Conservation (phyloP, 2,113 vertebrate species). For the Panurus biarmicus region DNA sequence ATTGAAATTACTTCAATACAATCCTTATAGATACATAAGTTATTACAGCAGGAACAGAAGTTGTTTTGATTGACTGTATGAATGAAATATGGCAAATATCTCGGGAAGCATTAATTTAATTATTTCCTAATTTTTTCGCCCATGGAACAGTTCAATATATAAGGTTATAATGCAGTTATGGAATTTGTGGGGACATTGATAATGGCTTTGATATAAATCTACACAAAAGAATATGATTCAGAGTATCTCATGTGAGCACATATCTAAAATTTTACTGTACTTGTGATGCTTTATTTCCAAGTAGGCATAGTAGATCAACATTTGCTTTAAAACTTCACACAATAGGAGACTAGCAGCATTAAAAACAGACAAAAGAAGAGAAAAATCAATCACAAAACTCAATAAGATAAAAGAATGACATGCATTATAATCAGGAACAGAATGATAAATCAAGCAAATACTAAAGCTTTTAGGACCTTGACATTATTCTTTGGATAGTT, state of each 20-base stretch:
- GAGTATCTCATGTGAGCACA: background rate
- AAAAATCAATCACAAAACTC: background rate
- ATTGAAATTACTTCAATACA: background rate
- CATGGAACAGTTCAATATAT: background rate
- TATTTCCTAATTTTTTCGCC: background rate
- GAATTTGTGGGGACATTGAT: background rate
- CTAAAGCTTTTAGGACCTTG: background rate
- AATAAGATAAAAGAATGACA: slow-evolving; percentile 1
- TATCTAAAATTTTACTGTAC: background rate
- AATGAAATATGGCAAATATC: background rate
- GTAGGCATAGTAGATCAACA: background rate
- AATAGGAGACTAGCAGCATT: background rate
- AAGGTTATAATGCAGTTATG: background rate
- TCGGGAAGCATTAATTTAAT: background rate
- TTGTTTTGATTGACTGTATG: background rate
- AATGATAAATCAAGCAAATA: slow-evolving; percentile 20
- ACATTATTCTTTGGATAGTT: background rate
- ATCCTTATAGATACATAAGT: background rate
- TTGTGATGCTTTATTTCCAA: background rate
- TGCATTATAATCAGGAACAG: background rate
- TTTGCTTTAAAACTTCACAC: background rate
- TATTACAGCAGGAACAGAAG: background rate
- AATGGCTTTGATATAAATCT: background rate
- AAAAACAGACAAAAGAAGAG: background rate
- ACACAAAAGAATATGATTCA: background rate